Conservation (phyloP, 1,140 invertebrate species). For the Melipona quadrifasciata region DNA sequence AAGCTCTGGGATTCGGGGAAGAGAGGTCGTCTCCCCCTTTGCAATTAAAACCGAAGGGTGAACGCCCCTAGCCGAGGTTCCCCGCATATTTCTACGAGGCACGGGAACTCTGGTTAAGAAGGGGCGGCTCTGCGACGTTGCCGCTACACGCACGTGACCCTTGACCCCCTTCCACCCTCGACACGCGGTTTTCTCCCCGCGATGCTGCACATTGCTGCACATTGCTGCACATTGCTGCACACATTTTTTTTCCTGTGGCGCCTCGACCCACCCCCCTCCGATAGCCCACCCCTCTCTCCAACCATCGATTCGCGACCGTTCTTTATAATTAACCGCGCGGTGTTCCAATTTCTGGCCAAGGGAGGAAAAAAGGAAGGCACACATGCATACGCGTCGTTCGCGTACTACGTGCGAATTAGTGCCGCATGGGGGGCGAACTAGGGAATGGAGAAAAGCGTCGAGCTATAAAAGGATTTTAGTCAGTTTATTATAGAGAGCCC, state of each 20-base stretch:
- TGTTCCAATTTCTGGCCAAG: slow-evolving; percentile 34
- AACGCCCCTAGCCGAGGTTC: slow-evolving; percentile 56
- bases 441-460: slow-evolving; percentile 20
- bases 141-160: slow-evolving; percentile 63
- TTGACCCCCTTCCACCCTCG: background rate
- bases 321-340: slow-evolving; percentile 34
- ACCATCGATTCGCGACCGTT: slow-evolving; percentile 25
- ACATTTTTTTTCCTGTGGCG: slow-evolving; percentile 24
- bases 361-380: background rate
- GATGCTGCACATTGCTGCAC: slow-evolving; percentile 52
- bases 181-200: slow-evolving; percentile 45
- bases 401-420: background rate
- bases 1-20: slow-evolving; percentile 5
- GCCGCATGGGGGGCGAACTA: slow-evolving; percentile 4
- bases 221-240: slow-evolving; percentile 53
- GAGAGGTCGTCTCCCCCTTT: slow-evolving; percentile 40
- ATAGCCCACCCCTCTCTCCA: background rate
- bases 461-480: slow-evolving; percentile 30
- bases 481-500: slow-evolving; percentile 23
- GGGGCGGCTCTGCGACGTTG: slow-evolving; percentile 54
- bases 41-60: slow-evolving; percentile 70
- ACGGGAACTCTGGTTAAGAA: background rate
- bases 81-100: slow-evolving; percentile 67
- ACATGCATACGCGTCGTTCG: background rate
- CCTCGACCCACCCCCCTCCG: background rate